Percentiles rank a stretch among this genome's conserved stretches.
These are phyloP conservation scores for Molossus molossus DNA, from an alignment of 2,797 vertebrate species.

Conservation along the genomic window DNA sequence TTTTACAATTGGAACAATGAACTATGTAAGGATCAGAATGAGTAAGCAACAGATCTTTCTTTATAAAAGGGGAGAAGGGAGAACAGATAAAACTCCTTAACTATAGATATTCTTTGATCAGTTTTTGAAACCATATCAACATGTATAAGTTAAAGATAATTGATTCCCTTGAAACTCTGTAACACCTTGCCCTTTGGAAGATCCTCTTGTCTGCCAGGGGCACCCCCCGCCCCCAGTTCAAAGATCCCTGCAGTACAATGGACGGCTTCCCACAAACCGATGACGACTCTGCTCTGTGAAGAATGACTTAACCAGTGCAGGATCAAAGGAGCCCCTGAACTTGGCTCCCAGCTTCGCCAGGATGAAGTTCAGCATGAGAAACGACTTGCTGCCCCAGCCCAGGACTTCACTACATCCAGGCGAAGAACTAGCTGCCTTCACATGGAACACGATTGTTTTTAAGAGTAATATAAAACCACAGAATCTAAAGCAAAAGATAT, in stretches of 20 bases:
- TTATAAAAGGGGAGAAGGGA: background rate
- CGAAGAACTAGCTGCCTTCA: background rate
- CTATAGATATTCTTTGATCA: background rate
- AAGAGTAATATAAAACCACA: background rate
- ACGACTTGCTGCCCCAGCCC: background rate
- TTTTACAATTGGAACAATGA: constrained; percentile 11
- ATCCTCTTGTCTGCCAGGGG: background rate
- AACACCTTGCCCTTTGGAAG: background rate
- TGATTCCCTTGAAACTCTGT: background rate
- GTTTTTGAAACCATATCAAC: background rate
- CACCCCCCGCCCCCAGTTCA: background rate
- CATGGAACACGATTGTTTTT: background rate
- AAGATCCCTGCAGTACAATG: background rate
- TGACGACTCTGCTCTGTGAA: background rate
- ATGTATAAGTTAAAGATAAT: background rate
- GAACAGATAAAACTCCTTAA: background rate
- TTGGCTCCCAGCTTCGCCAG: background rate
- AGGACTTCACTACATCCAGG: background rate
- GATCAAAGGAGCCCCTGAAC: background rate
- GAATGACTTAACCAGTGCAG: background rate
- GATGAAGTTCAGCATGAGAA: background rate
- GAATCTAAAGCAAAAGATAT: background rate
- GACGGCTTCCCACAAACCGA: background rate
- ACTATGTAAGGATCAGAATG: background rate
- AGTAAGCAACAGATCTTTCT: background rate